Evolutionary conservation across 2,888 invertebrate genomes (phyloP).

Genomic region (Metacarcinus magister): DNA sequence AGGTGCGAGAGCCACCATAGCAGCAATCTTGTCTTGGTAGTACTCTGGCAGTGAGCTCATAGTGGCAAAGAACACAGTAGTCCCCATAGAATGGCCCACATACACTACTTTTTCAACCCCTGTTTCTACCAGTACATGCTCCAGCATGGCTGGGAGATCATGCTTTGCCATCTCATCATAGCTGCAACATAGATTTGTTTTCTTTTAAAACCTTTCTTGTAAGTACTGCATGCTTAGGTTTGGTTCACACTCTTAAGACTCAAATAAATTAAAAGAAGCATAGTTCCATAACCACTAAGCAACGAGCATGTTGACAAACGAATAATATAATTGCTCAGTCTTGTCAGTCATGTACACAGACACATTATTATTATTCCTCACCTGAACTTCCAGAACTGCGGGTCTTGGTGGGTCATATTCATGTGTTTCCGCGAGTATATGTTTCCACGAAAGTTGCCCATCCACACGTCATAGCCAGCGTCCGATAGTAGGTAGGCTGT

Average conservation of each 20-base stretch:
- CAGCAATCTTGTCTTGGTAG: constrained; percentile 83
- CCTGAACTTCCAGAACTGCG: constrained; percentile 89
- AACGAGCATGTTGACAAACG: too few relatives aligned
- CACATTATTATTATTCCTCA: constrained; percentile 83
- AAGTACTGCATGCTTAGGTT: not conserved
- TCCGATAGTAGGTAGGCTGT: constrained; percentile 87
- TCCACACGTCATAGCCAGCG: constrained; percentile 91
- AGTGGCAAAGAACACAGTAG: constrained; percentile 83
- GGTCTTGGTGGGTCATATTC: constrained; percentile 84
- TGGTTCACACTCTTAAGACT: not conserved
- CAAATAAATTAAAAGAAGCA: not conserved
- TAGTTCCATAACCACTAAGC: not conserved
- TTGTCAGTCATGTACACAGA: not conserved
- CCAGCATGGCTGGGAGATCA: constrained; percentile 85
- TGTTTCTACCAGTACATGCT: constrained; percentile 84
- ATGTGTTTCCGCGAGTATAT: constrained; percentile 88
- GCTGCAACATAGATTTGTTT: constrained; percentile 83
- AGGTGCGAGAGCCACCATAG: constrained; percentile 84
- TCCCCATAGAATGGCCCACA: constrained; percentile 84
- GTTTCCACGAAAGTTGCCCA: constrained; percentile 92
- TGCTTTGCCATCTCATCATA: constrained; percentile 85
- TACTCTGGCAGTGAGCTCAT: constrained; percentile 83
- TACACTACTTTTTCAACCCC: constrained; percentile 83
- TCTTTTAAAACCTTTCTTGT: not conserved
- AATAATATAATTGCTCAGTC: not conserved